Evolutionary conservation across 2,113 vertebrate genomes (phyloP).

Genomic region (Prunella fulvescens): DNA sequence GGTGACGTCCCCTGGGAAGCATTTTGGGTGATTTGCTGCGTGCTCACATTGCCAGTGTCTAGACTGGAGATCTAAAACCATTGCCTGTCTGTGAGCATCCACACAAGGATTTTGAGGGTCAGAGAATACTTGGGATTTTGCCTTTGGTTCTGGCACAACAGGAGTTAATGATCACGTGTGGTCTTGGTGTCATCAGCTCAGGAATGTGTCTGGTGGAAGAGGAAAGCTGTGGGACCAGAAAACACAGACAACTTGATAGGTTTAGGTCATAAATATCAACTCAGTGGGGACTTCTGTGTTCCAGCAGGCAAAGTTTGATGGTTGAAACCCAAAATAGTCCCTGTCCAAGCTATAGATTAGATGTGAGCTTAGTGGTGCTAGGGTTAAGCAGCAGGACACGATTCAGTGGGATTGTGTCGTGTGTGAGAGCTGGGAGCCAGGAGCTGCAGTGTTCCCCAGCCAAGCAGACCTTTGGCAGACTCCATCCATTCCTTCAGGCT

Average conservation of each 20-base stretch:
- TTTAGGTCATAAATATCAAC: neutral
- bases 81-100: neutral
- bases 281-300: neutral
- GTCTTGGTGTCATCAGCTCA: neutral
- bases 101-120: neutral
- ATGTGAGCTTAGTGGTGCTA: neutral
- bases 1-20: neutral
- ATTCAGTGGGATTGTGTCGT: neutral
- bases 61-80: neutral
- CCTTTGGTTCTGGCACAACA: fast-evolving
- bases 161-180: neutral
- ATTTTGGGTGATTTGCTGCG: neutral
- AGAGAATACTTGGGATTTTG: neutral
- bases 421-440: neutral
- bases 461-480: conserved; percentile 4
- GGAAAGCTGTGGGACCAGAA: neutral
- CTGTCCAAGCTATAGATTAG: neutral
- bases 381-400: neutral
- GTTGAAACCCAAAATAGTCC: neutral
- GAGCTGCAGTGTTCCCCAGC: neutral
- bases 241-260: neutral
- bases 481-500: neutral
- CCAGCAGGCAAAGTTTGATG: neutral
- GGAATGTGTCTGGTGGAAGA: neutral
- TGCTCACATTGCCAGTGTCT: fast-evolving